These are phyloP conservation scores for Rhyacophila evoluta DNA, from an alignment of 2,888 invertebrate species.

Conservation along the genomic window DNA sequence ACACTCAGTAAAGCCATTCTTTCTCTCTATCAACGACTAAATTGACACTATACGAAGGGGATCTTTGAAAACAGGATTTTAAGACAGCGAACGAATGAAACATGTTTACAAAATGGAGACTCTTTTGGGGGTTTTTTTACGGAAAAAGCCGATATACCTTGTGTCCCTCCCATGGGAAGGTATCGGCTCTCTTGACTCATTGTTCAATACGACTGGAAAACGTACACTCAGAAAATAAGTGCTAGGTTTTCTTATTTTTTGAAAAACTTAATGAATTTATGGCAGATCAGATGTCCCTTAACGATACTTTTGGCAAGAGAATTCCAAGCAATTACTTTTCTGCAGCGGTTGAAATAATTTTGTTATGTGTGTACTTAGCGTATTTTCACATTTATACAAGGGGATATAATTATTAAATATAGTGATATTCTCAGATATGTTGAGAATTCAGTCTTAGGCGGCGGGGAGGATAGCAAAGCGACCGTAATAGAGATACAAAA, in stretches of 20 bases:
- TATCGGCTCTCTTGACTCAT: not conserved
- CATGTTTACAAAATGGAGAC: not conserved
- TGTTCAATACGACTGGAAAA: not conserved
- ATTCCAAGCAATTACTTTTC: not conserved
- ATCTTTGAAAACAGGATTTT: not conserved
- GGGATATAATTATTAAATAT: no score
- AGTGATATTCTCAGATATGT: no score
- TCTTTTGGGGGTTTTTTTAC: not conserved
- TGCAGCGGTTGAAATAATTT: not conserved
- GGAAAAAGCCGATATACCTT: not conserved
- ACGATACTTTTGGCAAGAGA: not conserved
- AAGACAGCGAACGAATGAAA: constrained; percentile 17
- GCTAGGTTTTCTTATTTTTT: not conserved
- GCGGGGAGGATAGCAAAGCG: no score
- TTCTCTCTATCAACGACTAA: not conserved
- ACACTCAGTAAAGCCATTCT: not conserved
- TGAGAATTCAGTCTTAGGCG: no score
- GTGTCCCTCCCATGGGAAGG: not conserved
- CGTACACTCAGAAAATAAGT: not conserved
- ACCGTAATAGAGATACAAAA: no score
- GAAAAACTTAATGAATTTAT: constrained; percentile 13
- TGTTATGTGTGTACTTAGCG: no score
- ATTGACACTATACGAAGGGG: not conserved
- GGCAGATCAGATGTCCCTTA: not conserved
- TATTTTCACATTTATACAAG: no score